Evolutionary conservation across 2,113 vertebrate species (phyloP).

Genomic region (Thryonomys swinderianus): DNA sequence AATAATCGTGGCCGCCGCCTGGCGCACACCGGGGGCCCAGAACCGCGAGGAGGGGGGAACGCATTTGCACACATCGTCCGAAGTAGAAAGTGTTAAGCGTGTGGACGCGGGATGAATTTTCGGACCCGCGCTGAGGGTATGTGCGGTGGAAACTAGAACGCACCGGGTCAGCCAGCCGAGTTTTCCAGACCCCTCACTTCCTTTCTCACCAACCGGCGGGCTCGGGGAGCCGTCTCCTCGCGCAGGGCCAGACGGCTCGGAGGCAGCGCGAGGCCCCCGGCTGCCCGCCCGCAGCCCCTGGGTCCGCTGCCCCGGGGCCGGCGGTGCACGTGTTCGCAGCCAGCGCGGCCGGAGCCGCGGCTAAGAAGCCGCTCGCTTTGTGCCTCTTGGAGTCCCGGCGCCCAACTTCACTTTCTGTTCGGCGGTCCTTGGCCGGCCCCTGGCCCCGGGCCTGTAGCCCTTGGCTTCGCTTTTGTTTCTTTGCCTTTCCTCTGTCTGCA

Average conservation of each 20-base stretch:
- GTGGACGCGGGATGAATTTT: slow-evolving; percentile 49
- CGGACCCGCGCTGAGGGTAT: not conserved
- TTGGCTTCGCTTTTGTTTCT: slow-evolving; percentile 71
- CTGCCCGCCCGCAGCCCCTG: not conserved
- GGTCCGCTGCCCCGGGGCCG: slow-evolving; percentile 2
- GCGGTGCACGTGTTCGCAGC: slow-evolving; percentile 76
- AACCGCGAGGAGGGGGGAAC: slow-evolving; percentile 44
- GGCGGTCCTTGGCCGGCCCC: slow-evolving; percentile 28
- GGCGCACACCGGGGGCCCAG: slow-evolving; percentile 56
- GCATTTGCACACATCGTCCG: slow-evolving; percentile 41
- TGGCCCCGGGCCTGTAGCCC: not conserved
- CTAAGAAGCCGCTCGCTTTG: slow-evolving; percentile 77
- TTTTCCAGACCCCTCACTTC: slow-evolving; percentile 44
- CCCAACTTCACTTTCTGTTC: slow-evolving; percentile 79
- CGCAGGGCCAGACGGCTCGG: not conserved
- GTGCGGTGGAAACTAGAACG: not conserved
- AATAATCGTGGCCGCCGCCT: slow-evolving; percentile 63
- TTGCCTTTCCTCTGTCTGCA: slow-evolving; percentile 6
- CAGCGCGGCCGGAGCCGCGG: slow-evolving; percentile 54
- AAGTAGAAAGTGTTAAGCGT: slow-evolving; percentile 68
- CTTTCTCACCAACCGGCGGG: not conserved
- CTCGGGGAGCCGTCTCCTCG: not conserved
- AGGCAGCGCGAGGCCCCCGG: not conserved
- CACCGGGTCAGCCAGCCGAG: slow-evolving; percentile 4
- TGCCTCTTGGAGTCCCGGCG: slow-evolving; percentile 62